Evolutionary conservation across 2,888 invertebrate genomes (phyloP).

Genomic region (Phortica magna): DNA sequence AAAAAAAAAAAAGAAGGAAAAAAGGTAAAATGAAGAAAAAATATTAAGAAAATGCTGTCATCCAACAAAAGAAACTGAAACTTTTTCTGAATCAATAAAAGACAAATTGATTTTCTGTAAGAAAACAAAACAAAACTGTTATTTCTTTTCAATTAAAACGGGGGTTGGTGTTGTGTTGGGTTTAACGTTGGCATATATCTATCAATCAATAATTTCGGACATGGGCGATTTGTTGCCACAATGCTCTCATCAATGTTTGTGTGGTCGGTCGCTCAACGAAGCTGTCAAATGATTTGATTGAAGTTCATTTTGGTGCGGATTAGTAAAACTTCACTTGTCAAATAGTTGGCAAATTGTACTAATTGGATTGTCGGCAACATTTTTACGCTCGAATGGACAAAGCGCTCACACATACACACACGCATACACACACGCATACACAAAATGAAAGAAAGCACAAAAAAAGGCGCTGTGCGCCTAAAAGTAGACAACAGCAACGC

Average conservation of each 20-base stretch:
- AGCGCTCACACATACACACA: background rate
- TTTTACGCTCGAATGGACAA: background rate
- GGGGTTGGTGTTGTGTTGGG: background rate
- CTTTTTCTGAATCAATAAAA: slow-evolving; percentile 77
- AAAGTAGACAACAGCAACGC: background rate
- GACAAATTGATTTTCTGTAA: slow-evolving; percentile 77
- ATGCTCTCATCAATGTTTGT: no score
- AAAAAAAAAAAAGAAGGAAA: slow-evolving; percentile 47
- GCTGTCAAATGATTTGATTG: no score
- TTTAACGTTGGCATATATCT: no score
- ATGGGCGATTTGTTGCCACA: no score
- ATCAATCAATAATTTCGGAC: no score
- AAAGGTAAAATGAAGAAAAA: slow-evolving; percentile 39
- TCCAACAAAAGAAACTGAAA: slow-evolving; percentile 66
- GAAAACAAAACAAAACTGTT: slow-evolving; percentile 68
- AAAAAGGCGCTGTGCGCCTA: background rate
- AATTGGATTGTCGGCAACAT: background rate
- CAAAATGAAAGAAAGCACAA: background rate
- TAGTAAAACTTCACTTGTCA: no score
- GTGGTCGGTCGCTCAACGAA: no score
- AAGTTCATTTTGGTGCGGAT: no score
- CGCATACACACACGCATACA: background rate
- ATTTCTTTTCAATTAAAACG: slow-evolving; percentile 46
- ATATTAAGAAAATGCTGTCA: slow-evolving; percentile 57
- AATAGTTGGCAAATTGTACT: background rate